These are phyloP conservation scores for Epinotia brunnichana DNA, from an alignment of 2,888 invertebrate genomes.

Conservation along the genomic window DNA sequence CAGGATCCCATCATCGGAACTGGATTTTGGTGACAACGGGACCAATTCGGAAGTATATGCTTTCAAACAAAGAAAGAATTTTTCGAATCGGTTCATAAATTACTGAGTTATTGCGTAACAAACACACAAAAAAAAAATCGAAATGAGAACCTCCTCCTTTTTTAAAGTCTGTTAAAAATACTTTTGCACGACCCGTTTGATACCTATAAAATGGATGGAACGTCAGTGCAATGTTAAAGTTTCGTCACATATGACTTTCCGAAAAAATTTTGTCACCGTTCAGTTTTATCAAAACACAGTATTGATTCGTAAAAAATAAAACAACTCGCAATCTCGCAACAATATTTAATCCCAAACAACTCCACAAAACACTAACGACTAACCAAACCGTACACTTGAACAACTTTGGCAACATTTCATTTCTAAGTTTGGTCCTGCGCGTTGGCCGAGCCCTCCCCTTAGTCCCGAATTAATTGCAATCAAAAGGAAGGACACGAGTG, in stretches of 20 bases:
- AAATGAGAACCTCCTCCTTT: no score
- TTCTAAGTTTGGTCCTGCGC: constrained; percentile 77
- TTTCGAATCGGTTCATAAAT: no score
- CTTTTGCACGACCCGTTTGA: no score
- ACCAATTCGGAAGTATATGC: no score
- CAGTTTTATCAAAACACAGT: neutral
- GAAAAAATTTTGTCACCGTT: neutral
- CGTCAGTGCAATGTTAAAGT: no score
- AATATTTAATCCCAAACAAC: constrained; percentile 27
- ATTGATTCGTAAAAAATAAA: neutral
- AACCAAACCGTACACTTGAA: constrained; percentile 64
- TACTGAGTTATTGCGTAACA: no score
- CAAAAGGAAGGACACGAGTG: constrained; percentile 83
- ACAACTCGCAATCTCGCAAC: neutral
- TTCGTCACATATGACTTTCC: neutral
- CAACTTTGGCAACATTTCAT: constrained; percentile 70
- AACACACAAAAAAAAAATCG: no score
- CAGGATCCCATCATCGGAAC: no score
- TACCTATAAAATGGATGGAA: no score
- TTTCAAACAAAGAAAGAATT: no score
- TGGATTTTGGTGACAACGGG: no score
- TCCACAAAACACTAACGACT: constrained; percentile 60
- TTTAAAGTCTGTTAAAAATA: no score
- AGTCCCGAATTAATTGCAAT: constrained; percentile 83
- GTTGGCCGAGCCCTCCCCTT: constrained; percentile 71